Conservation (phyloP, 2,888 invertebrate genomes). For the Drosophila anomelani region DNA sequence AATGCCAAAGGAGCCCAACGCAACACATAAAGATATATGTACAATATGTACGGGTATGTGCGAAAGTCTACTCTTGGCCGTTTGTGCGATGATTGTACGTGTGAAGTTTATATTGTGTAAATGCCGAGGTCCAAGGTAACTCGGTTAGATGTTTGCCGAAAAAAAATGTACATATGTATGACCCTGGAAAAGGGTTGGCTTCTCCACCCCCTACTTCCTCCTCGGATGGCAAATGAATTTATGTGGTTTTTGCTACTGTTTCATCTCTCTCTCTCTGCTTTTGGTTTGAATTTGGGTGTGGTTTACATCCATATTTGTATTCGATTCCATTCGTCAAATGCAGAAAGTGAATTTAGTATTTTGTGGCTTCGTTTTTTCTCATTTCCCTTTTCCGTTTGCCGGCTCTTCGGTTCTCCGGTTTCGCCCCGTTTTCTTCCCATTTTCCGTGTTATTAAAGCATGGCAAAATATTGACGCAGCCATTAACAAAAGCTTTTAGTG, state of each 20-base stretch:
- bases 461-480: slow-evolving; percentile 65
- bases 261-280: slow-evolving; percentile 10
- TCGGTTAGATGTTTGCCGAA: slow-evolving; percentile 22
- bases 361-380: slow-evolving; percentile 50
- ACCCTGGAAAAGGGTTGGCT: slow-evolving; percentile 60
- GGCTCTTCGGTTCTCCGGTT: slow-evolving; percentile 5
- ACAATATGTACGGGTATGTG: slow-evolving; percentile 26
- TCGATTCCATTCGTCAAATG: slow-evolving; percentile 69
- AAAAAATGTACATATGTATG: slow-evolving; percentile 30
- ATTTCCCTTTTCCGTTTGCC: slow-evolving; percentile 20
- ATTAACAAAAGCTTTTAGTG: slow-evolving; percentile 77
- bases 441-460: slow-evolving; percentile 55
- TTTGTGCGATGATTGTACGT: slow-evolving; percentile 52
- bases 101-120: slow-evolving; percentile 73
- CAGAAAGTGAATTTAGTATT: slow-evolving; percentile 61
- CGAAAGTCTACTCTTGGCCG: slow-evolving; percentile 14
- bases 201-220: not conserved
- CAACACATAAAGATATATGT: slow-evolving; percentile 14
- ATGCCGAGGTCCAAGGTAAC: slow-evolving; percentile 44
- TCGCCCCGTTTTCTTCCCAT: slow-evolving; percentile 9
- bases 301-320: slow-evolving; percentile 47
- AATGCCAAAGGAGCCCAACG: slow-evolving; percentile 60
- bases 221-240: slow-evolving; percentile 62
- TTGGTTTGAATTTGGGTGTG: slow-evolving; percentile 3
- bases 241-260: slow-evolving; percentile 54